These are phyloP conservation scores for Oreocharis arfaki DNA, from an alignment of 2,113 vertebrate species.

Conservation along the genomic window DNA sequence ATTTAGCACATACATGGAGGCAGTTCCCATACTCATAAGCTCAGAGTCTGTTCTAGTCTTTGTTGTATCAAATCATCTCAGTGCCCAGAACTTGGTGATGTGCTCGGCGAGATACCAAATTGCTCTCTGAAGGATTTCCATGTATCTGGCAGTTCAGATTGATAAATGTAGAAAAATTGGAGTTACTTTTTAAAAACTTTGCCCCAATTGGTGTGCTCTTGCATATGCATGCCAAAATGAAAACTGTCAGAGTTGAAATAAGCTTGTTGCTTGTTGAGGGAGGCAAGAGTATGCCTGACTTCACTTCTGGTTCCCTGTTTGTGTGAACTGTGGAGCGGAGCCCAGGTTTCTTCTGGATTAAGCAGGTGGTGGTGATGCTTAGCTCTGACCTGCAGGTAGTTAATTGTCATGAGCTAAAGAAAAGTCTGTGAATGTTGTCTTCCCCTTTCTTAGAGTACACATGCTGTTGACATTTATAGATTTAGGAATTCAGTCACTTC, in stretches of 20 bases:
- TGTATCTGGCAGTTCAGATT: not conserved
- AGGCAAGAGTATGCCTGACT: not conserved
- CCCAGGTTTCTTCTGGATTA: not conserved
- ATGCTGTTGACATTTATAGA: not conserved
- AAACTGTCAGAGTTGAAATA: not conserved
- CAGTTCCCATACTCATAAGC: not conserved
- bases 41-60: not conserved
- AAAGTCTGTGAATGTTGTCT: not conserved
- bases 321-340: not conserved
- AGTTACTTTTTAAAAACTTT: not conserved
- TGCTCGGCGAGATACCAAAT: not conserved
- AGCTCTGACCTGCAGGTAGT: not conserved
- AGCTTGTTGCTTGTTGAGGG: not conserved
- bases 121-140: not conserved
- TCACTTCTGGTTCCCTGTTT: not conserved
- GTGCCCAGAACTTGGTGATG: not conserved
- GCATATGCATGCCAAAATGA: not conserved
- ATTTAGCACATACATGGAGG: not conserved
- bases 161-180: not conserved
- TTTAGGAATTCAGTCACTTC: not conserved
- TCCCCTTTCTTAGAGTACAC: not conserved
- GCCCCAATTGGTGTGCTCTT: not conserved
- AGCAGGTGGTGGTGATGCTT: not conserved
- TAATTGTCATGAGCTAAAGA: not conserved
- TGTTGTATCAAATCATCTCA: not conserved